Evolutionary conservation across 2,888 invertebrate genomes (phyloP).

Genomic region (Lottia gigantea): DNA sequence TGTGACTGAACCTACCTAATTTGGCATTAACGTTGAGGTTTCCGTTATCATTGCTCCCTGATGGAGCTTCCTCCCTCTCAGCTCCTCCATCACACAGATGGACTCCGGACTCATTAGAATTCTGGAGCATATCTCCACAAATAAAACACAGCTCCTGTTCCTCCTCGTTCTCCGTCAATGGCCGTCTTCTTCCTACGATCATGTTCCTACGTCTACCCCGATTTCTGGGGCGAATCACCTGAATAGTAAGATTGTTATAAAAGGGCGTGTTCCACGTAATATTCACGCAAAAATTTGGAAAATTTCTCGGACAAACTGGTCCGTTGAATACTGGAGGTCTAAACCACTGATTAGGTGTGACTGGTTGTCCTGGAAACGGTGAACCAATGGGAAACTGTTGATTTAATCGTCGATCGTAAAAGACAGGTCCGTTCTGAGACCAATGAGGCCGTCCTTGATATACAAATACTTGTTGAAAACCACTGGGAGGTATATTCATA

Average conservation of each 20-base stretch:
- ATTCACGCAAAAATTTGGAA: slow-evolving; percentile 34
- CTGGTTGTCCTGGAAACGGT: slow-evolving; percentile 31
- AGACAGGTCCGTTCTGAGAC: slow-evolving; percentile 39
- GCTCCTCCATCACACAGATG: slow-evolving; percentile 56
- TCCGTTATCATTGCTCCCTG: slow-evolving; percentile 21
- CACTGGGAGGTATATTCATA: slow-evolving; percentile 40
- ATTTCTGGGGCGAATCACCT: slow-evolving; percentile 18
- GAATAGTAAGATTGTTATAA: slow-evolving; percentile 24
- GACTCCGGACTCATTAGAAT: slow-evolving; percentile 52
- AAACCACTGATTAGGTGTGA: slow-evolving; percentile 29
- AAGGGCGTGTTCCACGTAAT: slow-evolving; percentile 36
- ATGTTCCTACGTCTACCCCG: neutral
- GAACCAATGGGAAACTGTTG: slow-evolving; percentile 28
- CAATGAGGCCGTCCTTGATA: slow-evolving; percentile 39
- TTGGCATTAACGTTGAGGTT: slow-evolving; percentile 21
- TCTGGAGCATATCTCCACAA: slow-evolving; percentile 56
- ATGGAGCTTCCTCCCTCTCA: slow-evolving; percentile 21
- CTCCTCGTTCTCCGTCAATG: slow-evolving; percentile 23
- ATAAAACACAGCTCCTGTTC: slow-evolving; percentile 49
- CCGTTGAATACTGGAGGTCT: slow-evolving; percentile 25
- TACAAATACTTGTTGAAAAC: slow-evolving; percentile 36
- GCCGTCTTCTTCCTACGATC: neutral
- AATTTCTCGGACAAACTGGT: slow-evolving; percentile 14
- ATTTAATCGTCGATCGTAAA: slow-evolving; percentile 36
- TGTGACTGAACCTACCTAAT: slow-evolving; percentile 15